These are phyloP conservation scores for Passerculus sandwichensis DNA, from an alignment of 2,797 vertebrate species.

Conservation along the genomic window DNA sequence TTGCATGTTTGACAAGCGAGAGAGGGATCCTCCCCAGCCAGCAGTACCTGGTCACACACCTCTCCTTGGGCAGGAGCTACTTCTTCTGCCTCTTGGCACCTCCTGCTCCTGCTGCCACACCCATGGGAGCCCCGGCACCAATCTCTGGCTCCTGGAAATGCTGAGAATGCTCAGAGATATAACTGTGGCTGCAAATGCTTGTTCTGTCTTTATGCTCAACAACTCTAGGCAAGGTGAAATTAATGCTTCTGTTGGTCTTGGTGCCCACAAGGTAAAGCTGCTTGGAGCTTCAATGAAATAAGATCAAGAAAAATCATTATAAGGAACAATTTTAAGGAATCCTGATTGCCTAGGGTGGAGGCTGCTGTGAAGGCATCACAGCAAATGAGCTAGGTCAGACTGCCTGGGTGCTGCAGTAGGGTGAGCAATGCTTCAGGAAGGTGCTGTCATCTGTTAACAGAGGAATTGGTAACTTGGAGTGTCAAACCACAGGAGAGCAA, in stretches of 20 bases:
- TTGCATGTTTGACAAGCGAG: not conserved
- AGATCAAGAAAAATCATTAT: not conserved
- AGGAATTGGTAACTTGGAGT: not conserved
- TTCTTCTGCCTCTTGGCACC: not conserved
- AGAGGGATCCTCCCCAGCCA: not conserved
- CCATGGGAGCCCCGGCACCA: fast-evolving
- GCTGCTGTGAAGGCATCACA: not conserved
- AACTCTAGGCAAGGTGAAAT: not conserved
- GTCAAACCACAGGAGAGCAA: not conserved
- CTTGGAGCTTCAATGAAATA: not conserved
- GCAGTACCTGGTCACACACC: not conserved
- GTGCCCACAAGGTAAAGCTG: not conserved
- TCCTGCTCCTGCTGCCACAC: not conserved
- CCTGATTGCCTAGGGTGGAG: not conserved
- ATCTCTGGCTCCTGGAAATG: not conserved
- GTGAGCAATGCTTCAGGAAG: not conserved
- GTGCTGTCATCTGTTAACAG: not conserved
- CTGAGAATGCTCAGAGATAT: not conserved
- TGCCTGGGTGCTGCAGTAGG: not conserved
- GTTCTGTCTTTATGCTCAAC: not conserved
- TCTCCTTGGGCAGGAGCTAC: not conserved
- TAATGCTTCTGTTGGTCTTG: not conserved
- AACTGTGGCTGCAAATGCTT: not conserved
- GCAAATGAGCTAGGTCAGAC: not conserved
- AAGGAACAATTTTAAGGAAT: not conserved